These are phyloP conservation scores for Thalpophila matura DNA, from an alignment of 2,888 invertebrate species.

Conservation along the genomic window DNA sequence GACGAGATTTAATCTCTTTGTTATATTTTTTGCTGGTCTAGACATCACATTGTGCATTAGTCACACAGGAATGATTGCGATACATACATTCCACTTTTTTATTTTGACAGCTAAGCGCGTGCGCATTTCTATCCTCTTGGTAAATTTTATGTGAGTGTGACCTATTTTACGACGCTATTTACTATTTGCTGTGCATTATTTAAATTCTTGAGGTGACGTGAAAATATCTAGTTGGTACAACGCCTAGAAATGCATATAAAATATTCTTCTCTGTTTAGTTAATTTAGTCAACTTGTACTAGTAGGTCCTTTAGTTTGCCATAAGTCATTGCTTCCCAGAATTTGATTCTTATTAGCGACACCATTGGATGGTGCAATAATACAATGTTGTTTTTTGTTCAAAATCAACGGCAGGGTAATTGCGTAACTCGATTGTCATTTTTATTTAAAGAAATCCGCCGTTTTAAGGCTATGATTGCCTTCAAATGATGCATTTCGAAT, in stretches of 20 bases:
- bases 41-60: slow-evolving; percentile 44
- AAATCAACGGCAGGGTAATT: too few relatives aligned
- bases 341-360: too few relatives aligned
- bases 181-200: slow-evolving; percentile 28
- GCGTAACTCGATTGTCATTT: too few relatives aligned
- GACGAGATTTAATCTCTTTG: slow-evolving; percentile 43
- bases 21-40: slow-evolving; percentile 55
- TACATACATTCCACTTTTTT: slow-evolving; percentile 45
- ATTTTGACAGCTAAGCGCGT: slow-evolving; percentile 28
- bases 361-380: too few relatives aligned
- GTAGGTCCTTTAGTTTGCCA: too few relatives aligned
- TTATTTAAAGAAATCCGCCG: too few relatives aligned
- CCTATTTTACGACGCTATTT: slow-evolving; percentile 40
- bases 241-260: background rate
- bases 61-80: slow-evolving; percentile 42
- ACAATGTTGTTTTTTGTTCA: too few relatives aligned
- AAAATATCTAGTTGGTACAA: slow-evolving; percentile 11
- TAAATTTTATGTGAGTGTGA: too few relatives aligned
- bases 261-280: slow-evolving; percentile 1
- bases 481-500: too few relatives aligned
- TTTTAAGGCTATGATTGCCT: too few relatives aligned
- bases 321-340: too few relatives aligned
- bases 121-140: slow-evolving; percentile 31
- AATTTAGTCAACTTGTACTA: too few relatives aligned
- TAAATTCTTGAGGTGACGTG: slow-evolving; percentile 3